Evolutionary conservation across 1,140 invertebrate genomes (phyloP).

Genomic region (Galendromus occidentalis): DNA sequence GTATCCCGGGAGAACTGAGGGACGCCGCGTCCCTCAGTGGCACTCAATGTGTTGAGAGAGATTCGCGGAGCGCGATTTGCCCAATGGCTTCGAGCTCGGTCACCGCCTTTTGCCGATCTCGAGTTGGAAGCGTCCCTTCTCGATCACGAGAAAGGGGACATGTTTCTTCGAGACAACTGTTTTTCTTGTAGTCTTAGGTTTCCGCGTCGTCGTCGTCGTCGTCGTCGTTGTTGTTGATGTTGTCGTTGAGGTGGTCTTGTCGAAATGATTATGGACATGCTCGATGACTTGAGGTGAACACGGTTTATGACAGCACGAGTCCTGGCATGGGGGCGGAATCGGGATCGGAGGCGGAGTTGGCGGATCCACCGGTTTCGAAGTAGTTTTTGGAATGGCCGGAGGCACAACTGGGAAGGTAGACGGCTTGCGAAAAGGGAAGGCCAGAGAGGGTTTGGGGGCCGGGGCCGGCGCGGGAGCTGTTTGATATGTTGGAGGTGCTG

Average conservation of each 20-base stretch:
- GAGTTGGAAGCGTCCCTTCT: background rate
- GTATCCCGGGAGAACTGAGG: too few species aligned
- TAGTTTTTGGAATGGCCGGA: background rate
- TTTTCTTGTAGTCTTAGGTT: conserved; percentile 4
- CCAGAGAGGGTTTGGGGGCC: background rate
- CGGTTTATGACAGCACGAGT: background rate
- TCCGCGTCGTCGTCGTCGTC: background rate
- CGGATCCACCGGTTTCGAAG: background rate
- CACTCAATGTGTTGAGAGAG: too few species aligned
- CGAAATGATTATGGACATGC: background rate
- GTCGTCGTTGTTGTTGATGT: too few species aligned
- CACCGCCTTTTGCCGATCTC: background rate
- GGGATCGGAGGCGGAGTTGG: background rate
- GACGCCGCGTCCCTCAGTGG: too few species aligned
- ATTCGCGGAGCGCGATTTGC: too few species aligned
- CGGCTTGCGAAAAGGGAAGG: background rate
- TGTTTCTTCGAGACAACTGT: background rate
- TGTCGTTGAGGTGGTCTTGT: conserved; percentile 7
- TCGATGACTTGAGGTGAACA: background rate
- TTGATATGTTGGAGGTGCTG: background rate
- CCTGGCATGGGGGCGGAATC: background rate
- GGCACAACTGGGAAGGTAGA: background rate
- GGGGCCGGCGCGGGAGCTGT: background rate
- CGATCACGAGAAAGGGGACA: background rate
- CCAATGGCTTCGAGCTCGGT: too few species aligned